A percentile compares a stretch with the other conserved stretches of the same genome.
Conservation (phyloP, 2,888 invertebrate species). For the Drosophila falleni region DNA sequence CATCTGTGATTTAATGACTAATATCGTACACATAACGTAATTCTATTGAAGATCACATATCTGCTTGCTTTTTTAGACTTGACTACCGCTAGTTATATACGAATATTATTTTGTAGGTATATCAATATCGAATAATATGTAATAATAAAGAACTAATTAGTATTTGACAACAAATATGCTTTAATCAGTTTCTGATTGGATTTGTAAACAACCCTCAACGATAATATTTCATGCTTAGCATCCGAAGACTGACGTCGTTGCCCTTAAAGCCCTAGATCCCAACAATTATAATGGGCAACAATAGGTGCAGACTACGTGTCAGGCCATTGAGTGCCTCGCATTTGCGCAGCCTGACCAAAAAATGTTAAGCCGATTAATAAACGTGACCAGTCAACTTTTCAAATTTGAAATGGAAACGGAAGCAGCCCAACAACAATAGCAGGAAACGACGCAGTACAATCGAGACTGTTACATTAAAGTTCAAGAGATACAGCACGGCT, state of each 20-base stretch:
- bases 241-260: constrained; percentile 24
- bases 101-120: constrained; percentile 71
- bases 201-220: constrained; percentile 42
- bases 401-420: constrained; percentile 45
- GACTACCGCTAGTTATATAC: constrained; percentile 73
- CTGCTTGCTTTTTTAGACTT: constrained; percentile 77
- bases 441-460: constrained; percentile 35
- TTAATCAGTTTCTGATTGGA: constrained; percentile 14
- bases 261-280: constrained; percentile 46
- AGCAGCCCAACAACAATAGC: constrained; percentile 27
- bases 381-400: constrained; percentile 69
- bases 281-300: constrained; percentile 45
- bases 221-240: constrained; percentile 60
- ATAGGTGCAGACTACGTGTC: constrained; percentile 64
- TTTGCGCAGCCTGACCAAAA: constrained; percentile 56
- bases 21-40: constrained; percentile 66
- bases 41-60: constrained; percentile 69
- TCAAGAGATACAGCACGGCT: constrained; percentile 28
- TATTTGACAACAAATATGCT: constrained; percentile 40
- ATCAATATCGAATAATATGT: constrained; percentile 33
- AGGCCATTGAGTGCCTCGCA: constrained; percentile 39
- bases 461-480: constrained; percentile 21
- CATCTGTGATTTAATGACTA: constrained; percentile 84
- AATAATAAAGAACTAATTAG: constrained; percentile 57
- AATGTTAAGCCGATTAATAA: constrained; percentile 76